Conservation (phyloP, 2,888 invertebrate genomes). For the Coenonympha arcania region DNA sequence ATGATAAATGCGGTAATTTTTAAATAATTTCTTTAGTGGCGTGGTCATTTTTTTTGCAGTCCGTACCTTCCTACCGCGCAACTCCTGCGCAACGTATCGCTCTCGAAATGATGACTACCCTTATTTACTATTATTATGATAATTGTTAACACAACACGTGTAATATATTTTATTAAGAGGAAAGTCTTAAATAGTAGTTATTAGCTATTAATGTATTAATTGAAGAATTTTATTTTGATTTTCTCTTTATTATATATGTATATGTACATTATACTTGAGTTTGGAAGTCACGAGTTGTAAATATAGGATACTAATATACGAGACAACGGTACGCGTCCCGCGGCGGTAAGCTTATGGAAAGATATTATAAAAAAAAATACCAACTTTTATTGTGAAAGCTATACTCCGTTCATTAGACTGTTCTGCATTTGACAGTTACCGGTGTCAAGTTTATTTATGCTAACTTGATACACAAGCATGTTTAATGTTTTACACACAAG, state of each 20-base stretch:
- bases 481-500: no score
- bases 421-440: neutral
- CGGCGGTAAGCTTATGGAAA: slow-evolving; percentile 48
- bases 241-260: slow-evolving; percentile 69
- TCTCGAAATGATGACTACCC: slow-evolving; percentile 29
- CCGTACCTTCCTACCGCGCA: neutral
- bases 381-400: slow-evolving; percentile 30
- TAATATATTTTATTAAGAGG: slow-evolving; percentile 73
- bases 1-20: no score
- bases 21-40: neutral
- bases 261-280: slow-evolving; percentile 70
- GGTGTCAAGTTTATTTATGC: no score
- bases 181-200: slow-evolving; percentile 72
- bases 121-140: slow-evolving; percentile 31
- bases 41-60: neutral
- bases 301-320: slow-evolving; percentile 63
- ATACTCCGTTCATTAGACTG: neutral
- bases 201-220: slow-evolving; percentile 73
- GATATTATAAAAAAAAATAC: neutral
- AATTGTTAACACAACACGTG: slow-evolving; percentile 69
- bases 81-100: neutral
- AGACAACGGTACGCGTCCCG: slow-evolving; percentile 46
- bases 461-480: no score
- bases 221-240: slow-evolving; percentile 73
- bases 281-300: slow-evolving; percentile 71